These are phyloP conservation scores for Ophion slaviceki DNA, from an alignment of 2,888 invertebrate genomes.

Conservation along the genomic window DNA sequence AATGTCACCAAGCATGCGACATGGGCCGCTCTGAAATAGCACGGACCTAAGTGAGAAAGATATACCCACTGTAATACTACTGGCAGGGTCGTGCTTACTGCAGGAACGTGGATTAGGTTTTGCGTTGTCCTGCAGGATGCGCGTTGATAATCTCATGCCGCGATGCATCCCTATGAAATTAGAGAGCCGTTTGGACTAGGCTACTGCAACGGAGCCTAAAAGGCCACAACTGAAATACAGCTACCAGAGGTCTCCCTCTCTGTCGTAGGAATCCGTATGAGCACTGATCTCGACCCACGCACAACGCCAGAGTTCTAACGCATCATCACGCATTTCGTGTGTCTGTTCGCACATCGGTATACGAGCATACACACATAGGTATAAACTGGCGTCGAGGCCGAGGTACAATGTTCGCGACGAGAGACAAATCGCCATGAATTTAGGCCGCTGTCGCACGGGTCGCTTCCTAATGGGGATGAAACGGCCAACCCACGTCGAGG, in stretches of 20 bases:
- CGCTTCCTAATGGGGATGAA: conserved; percentile 69
- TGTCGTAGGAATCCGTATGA: conserved; percentile 62
- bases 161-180: conserved; percentile 80
- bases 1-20: conserved; percentile 50
- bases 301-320: conserved; percentile 51
- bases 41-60: conserved; percentile 14
- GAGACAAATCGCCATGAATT: conserved; percentile 69
- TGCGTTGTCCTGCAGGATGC: conserved; percentile 74
- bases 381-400: conserved; percentile 35
- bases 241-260: conserved; percentile 37
- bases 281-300: conserved; percentile 35
- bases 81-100: conserved; percentile 70
- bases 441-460: conserved; percentile 67
- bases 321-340: conserved; percentile 54
- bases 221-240: conserved; percentile 73
- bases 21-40: conserved; percentile 27
- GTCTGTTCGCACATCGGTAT: conserved; percentile 48
- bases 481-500: conserved; percentile 62
- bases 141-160: conserved; percentile 81
- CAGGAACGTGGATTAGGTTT: conserved; percentile 77
- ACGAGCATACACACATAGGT: conserved; percentile 43
- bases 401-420: conserved; percentile 58
- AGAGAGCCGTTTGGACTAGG: conserved; percentile 76
- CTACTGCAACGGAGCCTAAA: conserved; percentile 73
- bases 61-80: conserved; percentile 34